A percentile compares a stretch with the other conserved stretches of the same genome.
Conservation (phyloP, 2,888 invertebrate species). For the Cheilosia vernalis region DNA sequence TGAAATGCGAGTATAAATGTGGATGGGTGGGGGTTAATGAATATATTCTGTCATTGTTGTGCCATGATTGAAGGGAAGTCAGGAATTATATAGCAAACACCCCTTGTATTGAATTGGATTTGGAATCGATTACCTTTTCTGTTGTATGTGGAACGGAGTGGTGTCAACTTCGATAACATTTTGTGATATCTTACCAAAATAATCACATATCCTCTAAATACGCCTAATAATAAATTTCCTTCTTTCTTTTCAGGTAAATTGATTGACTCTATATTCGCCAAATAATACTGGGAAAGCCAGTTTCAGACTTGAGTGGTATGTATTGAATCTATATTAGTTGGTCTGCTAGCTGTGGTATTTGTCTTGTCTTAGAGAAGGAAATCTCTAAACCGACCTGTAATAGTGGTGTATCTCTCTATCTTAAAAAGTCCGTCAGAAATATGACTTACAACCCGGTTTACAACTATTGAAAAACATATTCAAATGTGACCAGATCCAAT, state of each 20-base stretch:
- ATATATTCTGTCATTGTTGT: neutral
- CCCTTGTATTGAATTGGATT: slow-evolving; percentile 4
- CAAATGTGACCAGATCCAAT: too few species aligned
- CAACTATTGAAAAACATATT: too few species aligned
- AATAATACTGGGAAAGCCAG: neutral
- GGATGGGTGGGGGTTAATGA: neutral
- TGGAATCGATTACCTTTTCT: neutral
- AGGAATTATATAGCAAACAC: neutral
- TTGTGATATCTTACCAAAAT: neutral
- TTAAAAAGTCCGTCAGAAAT: too few species aligned
- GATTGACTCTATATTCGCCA: too few species aligned
- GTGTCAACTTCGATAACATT: neutral
- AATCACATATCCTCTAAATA: neutral
- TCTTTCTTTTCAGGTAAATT: slow-evolving; percentile 56
- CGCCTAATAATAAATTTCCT: slow-evolving; percentile 4
- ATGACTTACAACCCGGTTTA: too few species aligned
- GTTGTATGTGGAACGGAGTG: neutral
- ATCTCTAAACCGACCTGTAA: too few species aligned
- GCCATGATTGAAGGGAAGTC: neutral
- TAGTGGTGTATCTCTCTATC: too few species aligned
- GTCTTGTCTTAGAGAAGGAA: too few species aligned
- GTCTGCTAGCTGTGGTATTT: too few species aligned
- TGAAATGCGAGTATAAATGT: slow-evolving; percentile 9
- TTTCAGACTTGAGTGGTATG: neutral
- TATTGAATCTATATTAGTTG: neutral